phyloP scores from a whole-genome alignment of 30 jellyfish, hydroid and myxozoan genomes.

The Rhopilema esculentum region DNA sequence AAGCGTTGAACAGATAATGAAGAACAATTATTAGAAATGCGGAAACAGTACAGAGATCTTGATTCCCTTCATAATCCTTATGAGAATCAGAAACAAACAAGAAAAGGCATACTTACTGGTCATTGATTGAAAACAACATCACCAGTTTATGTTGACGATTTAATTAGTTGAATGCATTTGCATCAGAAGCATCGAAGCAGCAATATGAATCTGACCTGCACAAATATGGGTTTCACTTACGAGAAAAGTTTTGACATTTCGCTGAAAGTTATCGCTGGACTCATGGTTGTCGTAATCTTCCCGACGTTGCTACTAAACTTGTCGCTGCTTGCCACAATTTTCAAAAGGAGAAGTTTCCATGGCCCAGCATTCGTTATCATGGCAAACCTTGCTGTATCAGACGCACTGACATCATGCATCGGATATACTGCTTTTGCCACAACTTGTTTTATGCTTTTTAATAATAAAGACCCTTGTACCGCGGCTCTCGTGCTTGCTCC shows the following conservation, averaged over 20 bases:
- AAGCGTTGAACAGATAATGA: too few relatives aligned
- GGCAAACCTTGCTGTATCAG: conserved; percentile 15
- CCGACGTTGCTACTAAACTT: background rate
- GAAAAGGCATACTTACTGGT: background rate
- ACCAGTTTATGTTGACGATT: background rate
- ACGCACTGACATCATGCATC: background rate
- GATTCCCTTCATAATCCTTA: too few relatives aligned
- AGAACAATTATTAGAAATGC: too few relatives aligned
- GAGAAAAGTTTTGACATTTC: background rate
- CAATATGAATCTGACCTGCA: background rate
- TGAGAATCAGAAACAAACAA: too few relatives aligned
- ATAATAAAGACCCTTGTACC: background rate
- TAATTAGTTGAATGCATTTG: too few relatives aligned
- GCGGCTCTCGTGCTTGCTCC: background rate
- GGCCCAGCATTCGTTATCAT: conserved; percentile 2
- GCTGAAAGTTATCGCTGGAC: background rate
- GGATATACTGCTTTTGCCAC: background rate
- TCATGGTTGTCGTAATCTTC: background rate
- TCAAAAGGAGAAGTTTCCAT: conserved; percentile 1
- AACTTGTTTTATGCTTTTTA: background rate
- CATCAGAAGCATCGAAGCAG: background rate
- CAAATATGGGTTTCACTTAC: background rate
- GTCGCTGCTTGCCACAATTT: background rate
- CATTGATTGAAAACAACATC: background rate
- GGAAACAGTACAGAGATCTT: too few relatives aligned